Evolutionary conservation across 1,140 invertebrate genomes (phyloP).

Genomic region (Gryllus bimaculatus): DNA sequence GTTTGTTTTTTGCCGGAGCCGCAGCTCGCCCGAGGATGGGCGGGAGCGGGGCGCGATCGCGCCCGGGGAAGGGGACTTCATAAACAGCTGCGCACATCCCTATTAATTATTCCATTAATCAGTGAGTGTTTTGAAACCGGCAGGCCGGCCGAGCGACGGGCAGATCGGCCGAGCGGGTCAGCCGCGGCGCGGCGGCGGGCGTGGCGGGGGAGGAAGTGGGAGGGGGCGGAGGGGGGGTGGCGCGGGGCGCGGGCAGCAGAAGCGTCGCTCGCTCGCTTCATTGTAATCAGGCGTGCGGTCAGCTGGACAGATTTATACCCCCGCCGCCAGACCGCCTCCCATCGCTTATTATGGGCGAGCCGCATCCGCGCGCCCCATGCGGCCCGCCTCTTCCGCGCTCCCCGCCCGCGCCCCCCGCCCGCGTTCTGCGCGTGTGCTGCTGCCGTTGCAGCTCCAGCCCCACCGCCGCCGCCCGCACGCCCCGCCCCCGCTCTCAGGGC

Average conservation of each 20-base stretch:
- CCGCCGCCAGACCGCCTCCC: background rate
- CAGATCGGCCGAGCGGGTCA: too few species aligned
- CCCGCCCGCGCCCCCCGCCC: too few species aligned
- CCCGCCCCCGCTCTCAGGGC: too few species aligned
- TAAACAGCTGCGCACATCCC: background rate
- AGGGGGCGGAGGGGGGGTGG: too few species aligned
- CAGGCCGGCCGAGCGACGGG: too few species aligned
- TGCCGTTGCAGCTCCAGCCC: background rate
- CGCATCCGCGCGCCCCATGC: background rate
- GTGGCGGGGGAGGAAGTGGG: background rate
- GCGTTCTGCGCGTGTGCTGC: background rate
- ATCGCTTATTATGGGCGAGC: background rate
- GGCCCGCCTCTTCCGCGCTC: too few species aligned
- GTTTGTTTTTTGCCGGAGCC: too few species aligned
- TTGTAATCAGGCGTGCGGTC: background rate
- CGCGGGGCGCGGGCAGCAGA: background rate
- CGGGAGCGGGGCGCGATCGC: too few species aligned
- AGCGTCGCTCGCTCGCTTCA: background rate
- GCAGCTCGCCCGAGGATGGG: too few species aligned
- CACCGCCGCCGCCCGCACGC: too few species aligned
- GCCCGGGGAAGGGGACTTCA: background rate
- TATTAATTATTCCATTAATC: background rate
- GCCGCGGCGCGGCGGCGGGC: too few species aligned
- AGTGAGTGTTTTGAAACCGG: constrained; percentile 1
- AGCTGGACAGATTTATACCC: constrained; percentile 1